A percentile compares a stretch with the other conserved stretches of the same genome.
These are phyloP conservation scores for Hoplostethus mediterraneus DNA, from an alignment of 2,797 vertebrate genomes.

Conservation along the genomic window DNA sequence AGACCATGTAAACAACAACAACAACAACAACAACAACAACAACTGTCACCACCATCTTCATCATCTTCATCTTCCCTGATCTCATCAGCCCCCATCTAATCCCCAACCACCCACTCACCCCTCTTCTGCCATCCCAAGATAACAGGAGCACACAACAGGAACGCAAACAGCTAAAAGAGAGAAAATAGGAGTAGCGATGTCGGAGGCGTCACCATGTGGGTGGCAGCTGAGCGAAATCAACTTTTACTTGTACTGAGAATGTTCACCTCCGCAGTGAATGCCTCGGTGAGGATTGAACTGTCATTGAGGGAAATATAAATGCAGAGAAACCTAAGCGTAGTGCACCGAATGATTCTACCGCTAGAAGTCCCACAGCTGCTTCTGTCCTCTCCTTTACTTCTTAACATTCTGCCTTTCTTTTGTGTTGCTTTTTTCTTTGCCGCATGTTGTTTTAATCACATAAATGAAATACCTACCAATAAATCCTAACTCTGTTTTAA, in stretches of 20 bases:
- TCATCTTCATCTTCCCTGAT: conserved; percentile 51
- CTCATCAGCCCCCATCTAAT: conserved; percentile 49
- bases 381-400: conserved; percentile 74
- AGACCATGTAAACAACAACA: conserved; percentile 85
- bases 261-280: conserved; percentile 65
- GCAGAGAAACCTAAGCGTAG: conserved; percentile 74
- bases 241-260: conserved; percentile 72
- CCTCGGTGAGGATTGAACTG: conserved; percentile 69
- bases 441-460: conserved; percentile 85
- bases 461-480: conserved; percentile 87
- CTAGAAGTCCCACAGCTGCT: conserved; percentile 87
- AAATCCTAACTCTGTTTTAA: conserved; percentile 90
- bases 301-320: conserved; percentile 66
- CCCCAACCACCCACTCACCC: conserved; percentile 20
- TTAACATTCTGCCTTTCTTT: conserved; percentile 77
- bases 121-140: conserved; percentile 59
- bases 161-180: conserved; percentile 59
- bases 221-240: conserved; percentile 68
- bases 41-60: conserved; percentile 25
- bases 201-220: conserved; percentile 63
- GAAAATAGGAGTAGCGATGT: conserved; percentile 57
- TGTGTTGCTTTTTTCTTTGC: conserved; percentile 58
- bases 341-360: conserved; percentile 76
- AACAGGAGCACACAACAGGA: conserved; percentile 73
- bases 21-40: conserved; percentile 56